phyloP scores from a whole-genome alignment of 1,140 invertebrate species.

The Zaprionus nigranus region DNA sequence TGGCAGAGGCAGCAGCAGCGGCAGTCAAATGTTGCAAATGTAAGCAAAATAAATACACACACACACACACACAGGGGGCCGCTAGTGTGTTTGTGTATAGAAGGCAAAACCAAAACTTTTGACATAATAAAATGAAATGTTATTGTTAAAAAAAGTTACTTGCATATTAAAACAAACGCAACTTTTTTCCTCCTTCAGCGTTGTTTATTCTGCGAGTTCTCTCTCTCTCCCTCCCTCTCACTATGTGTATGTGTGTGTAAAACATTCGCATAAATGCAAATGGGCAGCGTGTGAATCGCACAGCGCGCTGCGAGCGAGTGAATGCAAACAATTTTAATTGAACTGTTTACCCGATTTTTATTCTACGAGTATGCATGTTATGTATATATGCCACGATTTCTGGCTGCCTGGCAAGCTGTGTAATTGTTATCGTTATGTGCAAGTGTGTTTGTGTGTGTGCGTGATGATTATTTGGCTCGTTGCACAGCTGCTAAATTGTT shows the following conservation, averaged over 20 bases:
- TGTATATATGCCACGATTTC: slow-evolving; percentile 38
- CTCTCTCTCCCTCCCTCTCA: background rate
- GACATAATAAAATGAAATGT: slow-evolving; percentile 84
- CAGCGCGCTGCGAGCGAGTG: slow-evolving; percentile 25
- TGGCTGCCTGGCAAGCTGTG: slow-evolving; percentile 46
- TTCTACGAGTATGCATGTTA: slow-evolving; percentile 51
- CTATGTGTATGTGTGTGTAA: slow-evolving; percentile 26
- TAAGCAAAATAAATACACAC: slow-evolving; percentile 72
- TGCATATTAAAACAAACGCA: slow-evolving; percentile 83
- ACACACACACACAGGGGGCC: slow-evolving; percentile 22
- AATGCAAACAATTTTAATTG: slow-evolving; percentile 82
- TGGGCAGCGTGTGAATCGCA: slow-evolving; percentile 70
- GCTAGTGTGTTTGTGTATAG: slow-evolving; percentile 30
- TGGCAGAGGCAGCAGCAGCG: slow-evolving; percentile 60
- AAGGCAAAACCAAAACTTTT: slow-evolving; percentile 78
- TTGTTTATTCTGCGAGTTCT: slow-evolving; percentile 6
- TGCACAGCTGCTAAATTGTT: slow-evolving; percentile 75
- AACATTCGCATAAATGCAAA: slow-evolving; percentile 72
- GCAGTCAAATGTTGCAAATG: slow-evolving; percentile 80
- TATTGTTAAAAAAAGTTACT: slow-evolving; percentile 82
- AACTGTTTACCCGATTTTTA: slow-evolving; percentile 84
- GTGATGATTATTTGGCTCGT: slow-evolving; percentile 83
- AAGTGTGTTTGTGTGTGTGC: slow-evolving; percentile 21
- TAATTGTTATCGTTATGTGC: slow-evolving; percentile 83
- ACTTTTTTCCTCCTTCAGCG: slow-evolving; percentile 56